These are phyloP conservation scores for Hippocampus comes DNA, from an alignment of 2,113 vertebrate species.

Conservation along the genomic window DNA sequence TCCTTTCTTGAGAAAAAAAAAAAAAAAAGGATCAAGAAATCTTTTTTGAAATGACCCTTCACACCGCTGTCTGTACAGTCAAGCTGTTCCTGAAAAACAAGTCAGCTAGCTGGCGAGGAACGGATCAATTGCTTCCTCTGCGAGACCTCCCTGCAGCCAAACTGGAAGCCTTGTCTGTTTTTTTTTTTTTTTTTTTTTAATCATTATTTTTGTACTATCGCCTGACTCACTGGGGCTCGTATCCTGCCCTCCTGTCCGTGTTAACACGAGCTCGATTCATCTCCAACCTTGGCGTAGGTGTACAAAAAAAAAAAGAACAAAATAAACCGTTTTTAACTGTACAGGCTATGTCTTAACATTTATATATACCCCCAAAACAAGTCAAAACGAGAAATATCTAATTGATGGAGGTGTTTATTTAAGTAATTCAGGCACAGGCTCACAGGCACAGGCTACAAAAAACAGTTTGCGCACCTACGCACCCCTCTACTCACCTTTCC, in stretches of 20 bases:
- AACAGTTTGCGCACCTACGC: too few relatives aligned
- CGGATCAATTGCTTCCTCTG: conserved; percentile 37
- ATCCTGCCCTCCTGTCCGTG: conserved; percentile 37
- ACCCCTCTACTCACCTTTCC: too few relatives aligned
- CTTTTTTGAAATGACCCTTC: conserved; percentile 70
- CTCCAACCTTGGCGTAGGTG: conserved; percentile 30
- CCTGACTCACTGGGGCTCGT: conserved; percentile 54
- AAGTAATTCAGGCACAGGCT: too few relatives aligned
- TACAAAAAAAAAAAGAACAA: conserved; percentile 25
- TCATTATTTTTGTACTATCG: conserved; percentile 27
- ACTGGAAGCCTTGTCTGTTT: conserved; percentile 39
- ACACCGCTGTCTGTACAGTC: conserved; percentile 43
- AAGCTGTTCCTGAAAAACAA: conserved; percentile 35
- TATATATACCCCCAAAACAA: too few relatives aligned
- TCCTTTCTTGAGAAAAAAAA: background rate
- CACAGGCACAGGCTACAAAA: too few relatives aligned
- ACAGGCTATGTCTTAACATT: background rate
- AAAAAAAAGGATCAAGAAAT: background rate
- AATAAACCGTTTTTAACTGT: conserved; percentile 30
- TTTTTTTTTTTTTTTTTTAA: conserved; percentile 11
- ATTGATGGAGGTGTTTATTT: too few relatives aligned
- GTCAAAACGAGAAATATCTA: too few relatives aligned
- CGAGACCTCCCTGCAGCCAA: conserved; percentile 38
- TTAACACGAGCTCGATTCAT: conserved; percentile 27
- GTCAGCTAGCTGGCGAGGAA: conserved; percentile 36